Evolutionary conservation across 2,797 vertebrate species (phyloP).

Genomic region (Sternotherus odoratus): DNA sequence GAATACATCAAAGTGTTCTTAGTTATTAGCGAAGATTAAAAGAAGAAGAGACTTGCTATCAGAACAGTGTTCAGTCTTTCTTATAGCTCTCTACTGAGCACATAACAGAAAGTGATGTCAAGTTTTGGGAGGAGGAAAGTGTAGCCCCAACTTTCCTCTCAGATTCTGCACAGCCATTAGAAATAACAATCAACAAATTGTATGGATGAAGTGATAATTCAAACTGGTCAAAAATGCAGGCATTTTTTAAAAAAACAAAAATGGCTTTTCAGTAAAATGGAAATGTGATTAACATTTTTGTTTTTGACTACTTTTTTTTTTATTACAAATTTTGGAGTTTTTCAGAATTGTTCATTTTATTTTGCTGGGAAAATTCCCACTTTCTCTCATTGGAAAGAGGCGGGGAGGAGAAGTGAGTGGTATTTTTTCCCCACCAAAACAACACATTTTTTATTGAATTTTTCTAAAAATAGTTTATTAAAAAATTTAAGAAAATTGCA

Average conservation of each 20-base stretch:
- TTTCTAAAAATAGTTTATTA: background rate
- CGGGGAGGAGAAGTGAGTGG: background rate
- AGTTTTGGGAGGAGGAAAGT: background rate
- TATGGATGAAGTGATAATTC: background rate
- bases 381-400: background rate
- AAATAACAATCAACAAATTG: background rate
- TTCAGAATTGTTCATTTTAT: background rate
- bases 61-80: background rate
- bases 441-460: background rate
- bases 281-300: background rate
- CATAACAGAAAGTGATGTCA: background rate
- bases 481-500: background rate
- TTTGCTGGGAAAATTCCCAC: slow-evolving; percentile 4
- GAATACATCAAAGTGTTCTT: background rate
- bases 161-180: background rate
- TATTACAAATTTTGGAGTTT: background rate
- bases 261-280: background rate
- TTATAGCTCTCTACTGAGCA: background rate
- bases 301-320: background rate
- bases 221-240: background rate
- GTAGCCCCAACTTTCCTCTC: background rate
- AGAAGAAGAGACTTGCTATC: background rate
- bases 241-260: background rate
- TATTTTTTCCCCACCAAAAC: background rate
- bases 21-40: background rate